Conservation (phyloP, 1,140 invertebrate genomes). For the Zeugodacus cucurbitae region DNA sequence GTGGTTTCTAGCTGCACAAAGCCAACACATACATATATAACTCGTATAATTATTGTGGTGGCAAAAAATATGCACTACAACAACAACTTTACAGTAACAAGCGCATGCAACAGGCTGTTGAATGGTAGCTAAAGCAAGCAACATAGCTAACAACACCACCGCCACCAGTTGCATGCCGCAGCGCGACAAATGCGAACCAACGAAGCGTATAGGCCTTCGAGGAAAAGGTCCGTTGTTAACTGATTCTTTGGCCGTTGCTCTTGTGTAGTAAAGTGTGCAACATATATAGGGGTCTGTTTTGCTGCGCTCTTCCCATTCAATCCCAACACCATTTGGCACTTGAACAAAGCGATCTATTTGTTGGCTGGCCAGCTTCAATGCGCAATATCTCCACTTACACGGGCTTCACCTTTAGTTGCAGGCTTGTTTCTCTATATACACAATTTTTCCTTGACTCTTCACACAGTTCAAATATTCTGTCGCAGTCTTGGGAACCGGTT, state of each 20-base stretch:
- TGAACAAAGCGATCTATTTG: constrained; percentile 19
- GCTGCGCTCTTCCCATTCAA: not conserved
- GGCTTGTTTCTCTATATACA: not conserved
- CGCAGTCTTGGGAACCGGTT: not conserved
- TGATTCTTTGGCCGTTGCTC: constrained; percentile 2
- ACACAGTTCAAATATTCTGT: not conserved
- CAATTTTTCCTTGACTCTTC: constrained; percentile 19
- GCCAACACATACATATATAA: not conserved
- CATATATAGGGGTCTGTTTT: not conserved
- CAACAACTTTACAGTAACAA: not conserved
- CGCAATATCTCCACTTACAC: not conserved
- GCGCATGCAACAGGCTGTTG: constrained; percentile 17
- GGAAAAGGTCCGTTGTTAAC: constrained; percentile 21
- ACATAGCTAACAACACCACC: not conserved
- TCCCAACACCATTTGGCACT: not conserved
- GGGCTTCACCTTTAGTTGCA: not conserved
- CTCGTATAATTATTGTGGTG: not conserved
- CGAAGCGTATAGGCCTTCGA: not conserved
- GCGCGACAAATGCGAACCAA: constrained; percentile 13
- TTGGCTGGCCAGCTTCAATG: not conserved
- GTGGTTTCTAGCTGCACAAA: not conserved
- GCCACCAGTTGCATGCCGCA: not conserved
- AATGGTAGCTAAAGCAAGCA: not conserved
- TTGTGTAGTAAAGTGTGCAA: not conserved
- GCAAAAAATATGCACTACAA: not conserved